Percentiles rank a stretch among this genome's conserved stretches.
Conservation (phyloP, 2,888 invertebrate species). For the Imbricaverruca yamaguchii region DNA sequence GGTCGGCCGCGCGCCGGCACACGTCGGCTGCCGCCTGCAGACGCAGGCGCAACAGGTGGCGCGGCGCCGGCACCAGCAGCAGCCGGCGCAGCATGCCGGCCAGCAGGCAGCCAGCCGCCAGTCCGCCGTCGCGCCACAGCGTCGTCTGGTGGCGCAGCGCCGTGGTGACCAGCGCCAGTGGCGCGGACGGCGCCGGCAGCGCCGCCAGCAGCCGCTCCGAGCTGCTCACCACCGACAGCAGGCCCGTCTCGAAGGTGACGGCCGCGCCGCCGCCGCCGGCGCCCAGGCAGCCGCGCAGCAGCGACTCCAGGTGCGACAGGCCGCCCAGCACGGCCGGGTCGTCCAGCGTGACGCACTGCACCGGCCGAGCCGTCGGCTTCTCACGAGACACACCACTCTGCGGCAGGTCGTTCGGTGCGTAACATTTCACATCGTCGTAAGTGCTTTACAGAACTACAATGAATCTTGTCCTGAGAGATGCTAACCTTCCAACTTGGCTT, state of each 20-base stretch:
- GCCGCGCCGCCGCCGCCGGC: not conserved
- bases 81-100: constrained; percentile 1
- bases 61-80: not conserved
- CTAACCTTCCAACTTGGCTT: no score
- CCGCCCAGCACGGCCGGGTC: not conserved
- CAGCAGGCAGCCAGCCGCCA: not conserved
- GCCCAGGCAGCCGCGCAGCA: constrained; percentile 1
- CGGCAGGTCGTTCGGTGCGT: no score
- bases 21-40: not conserved
- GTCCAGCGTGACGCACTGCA: not conserved
- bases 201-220: constrained; percentile 3
- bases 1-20: not conserved
- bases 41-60: not conserved
- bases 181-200: not conserved
- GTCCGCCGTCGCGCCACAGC: not conserved
- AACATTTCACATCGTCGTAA: not conserved
- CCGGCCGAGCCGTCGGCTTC: not conserved
- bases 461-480: no score
- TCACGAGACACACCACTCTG: not conserved
- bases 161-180: not conserved
- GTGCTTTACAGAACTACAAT: no score
- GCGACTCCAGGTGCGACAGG: not conserved
- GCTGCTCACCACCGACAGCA: not conserved
- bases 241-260: not conserved
- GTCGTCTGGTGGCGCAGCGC: not conserved